Evolutionary conservation across 2,113 vertebrate species (phyloP).

Genomic region (Nibea albiflora): DNA sequence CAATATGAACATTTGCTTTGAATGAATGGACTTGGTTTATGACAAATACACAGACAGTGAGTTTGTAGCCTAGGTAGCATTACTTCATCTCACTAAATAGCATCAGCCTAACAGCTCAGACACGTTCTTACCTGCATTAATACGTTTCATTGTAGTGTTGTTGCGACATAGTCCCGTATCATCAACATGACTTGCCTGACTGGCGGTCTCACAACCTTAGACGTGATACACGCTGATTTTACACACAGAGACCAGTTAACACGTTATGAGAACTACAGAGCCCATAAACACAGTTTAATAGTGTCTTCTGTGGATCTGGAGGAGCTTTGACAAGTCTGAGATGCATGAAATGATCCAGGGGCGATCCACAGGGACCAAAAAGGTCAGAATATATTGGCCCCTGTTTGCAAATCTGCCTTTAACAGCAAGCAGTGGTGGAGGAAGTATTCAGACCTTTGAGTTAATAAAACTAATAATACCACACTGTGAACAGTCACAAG

Average conservation of each 20-base stretch:
- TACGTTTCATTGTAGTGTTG: background rate
- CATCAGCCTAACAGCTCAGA: conserved; percentile 22
- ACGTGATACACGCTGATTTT: background rate
- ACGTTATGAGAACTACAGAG: background rate
- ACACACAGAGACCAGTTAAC: background rate
- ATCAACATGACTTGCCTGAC: conserved; percentile 34
- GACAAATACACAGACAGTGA: conserved; percentile 9
- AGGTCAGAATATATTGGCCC: background rate
- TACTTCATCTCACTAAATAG: conserved; percentile 18
- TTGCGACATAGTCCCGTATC: conserved; percentile 38
- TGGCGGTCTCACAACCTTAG: background rate
- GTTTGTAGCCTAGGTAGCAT: background rate
- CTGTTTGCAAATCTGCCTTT: background rate
- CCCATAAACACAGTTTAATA: background rate
- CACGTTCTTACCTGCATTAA: conserved; percentile 62
- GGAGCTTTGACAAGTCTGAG: background rate
- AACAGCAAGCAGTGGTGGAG: background rate
- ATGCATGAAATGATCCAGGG: background rate
- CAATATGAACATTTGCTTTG: background rate
- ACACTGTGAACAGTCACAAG: too few species aligned
- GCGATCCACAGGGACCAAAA: background rate
- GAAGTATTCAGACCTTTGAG: background rate
- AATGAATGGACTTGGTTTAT: conserved; percentile 2
- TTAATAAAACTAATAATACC: background rate
- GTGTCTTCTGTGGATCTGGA: background rate